Evolutionary conservation across 2,797 vertebrate genomes (phyloP), one percentile per base, ranked within the genome.

Genomic region (Pyrocephalus nanus): DNA sequence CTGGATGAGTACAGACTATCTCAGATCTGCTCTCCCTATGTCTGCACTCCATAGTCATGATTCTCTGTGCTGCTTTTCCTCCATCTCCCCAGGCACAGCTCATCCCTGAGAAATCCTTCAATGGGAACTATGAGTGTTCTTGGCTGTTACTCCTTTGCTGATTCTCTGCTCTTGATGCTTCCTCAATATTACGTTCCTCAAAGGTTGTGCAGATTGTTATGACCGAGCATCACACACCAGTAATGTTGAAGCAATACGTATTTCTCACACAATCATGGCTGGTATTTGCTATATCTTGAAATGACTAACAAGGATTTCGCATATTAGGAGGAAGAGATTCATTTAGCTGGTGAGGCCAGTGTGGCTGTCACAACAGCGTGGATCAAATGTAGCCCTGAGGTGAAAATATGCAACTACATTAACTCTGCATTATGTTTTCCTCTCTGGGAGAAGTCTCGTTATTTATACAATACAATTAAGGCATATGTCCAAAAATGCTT

Each of bases 321-420:
- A 51, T 95, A 94, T 96, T 60, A 81, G 36, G 81, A 93, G 30
- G 76, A 81, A 96, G 70, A 71, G 58, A 91, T 96, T 95, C 9
- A 75, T 94, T 95, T 93, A 81, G 40, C 70, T 92, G 53, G n/a
- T 90, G 70, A 86, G 87, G 72, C 71, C 61, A 48, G 11, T 2
- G 40, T 86, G 60, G 76, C 76, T 96, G 79, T 96, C 89, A 93
- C 65, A 96, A 70, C 25, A 80, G 34, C 8, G 64, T 4, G 8
- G 94, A 96, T 96, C 94, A 96, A 95, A 92, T 18, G 76, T 47
- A 93, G 80, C 91, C 96, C 93, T 95, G 42, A 69, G 92, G 85
- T 90, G 67, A 94, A 94, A 96, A 90, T 88, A 90, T 61, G 34
- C 51, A 93, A 92, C 58, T 47, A n/a, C 48, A 61, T 94, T 95